Evolutionary conservation across 2,888 invertebrate genomes (phyloP), one percentile per base, ranked within the genome.

Genomic region (Heliconius ethilla): DNA sequence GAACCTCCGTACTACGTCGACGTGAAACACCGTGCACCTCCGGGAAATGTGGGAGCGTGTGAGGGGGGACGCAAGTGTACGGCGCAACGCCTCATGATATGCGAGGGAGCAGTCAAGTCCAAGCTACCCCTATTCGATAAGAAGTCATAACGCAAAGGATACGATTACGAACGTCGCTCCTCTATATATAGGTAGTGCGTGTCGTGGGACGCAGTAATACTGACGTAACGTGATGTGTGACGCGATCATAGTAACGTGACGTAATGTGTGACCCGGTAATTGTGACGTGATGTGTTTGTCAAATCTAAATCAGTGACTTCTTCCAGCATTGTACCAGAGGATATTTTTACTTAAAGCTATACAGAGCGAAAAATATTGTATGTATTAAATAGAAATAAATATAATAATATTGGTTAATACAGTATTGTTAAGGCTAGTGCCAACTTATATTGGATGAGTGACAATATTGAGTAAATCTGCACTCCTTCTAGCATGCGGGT

Each of bases 61-160:
- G 76, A 82, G 86, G 72, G 65, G 65, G 85, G 85, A 55, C 78
- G 87, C 80, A 95, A 95, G 84, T 94, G 93, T 80, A 95, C 95
- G 59, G 95, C 95, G 82, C 96, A 96, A 85, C 92, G 97, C 70
- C 95, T 97, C 82, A 96, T 96, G 87, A 95, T 98, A 59, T 98
- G 98, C 90, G 98, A 98, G 87, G 98, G 98, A 82, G 98, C 98
- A 75, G 98, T 98, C 79, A 95, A 96, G 86, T 97, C 97, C 75
- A 98, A 98, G 91, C 95, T 98, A 87, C 97, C 97, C 82, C 95
- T 98, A 65, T 98, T 98, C 90, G 98, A 98, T 91, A 97, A 90
- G 84, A 90, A 90, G 83, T 88, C 92, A 83, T 94, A 92, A 87
- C 91, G 89, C 51, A 79, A 80, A 78, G 80, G 63, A 40, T 70